Evolutionary conservation across 2,113 vertebrate genomes (phyloP).

Genomic region (Hyperopisus bebe): DNA sequence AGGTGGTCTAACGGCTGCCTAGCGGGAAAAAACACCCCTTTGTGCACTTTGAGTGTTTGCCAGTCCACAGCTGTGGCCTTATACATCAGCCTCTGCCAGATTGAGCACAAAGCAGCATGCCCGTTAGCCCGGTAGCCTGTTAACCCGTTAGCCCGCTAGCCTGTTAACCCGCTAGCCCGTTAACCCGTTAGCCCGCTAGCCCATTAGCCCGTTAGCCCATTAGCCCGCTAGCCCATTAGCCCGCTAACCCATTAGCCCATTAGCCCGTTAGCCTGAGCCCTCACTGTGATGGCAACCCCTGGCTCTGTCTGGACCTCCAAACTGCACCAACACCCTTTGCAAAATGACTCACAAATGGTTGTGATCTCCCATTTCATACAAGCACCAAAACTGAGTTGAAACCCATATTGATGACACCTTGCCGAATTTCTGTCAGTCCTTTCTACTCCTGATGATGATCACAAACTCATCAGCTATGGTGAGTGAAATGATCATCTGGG

Average conservation of each 20-base stretch:
- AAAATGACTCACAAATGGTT: neutral
- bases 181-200: too few relatives aligned
- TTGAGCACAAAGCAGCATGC: neutral
- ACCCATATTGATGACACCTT: neutral
- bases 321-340: neutral
- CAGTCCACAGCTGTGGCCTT: neutral
- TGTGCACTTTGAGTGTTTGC: neutral
- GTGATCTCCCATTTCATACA: neutral
- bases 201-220: too few relatives aligned
- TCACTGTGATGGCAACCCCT: neutral
- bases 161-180: fast-evolving
- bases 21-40: neutral
- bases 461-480: neutral
- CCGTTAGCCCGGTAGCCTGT: neutral
- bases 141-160: too few relatives aligned
- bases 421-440: neutral
- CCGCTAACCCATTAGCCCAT: too few relatives aligned
- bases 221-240: too few relatives aligned
- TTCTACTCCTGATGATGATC: neutral
- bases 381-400: neutral
- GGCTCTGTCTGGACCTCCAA: neutral
- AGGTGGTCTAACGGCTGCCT: neutral
- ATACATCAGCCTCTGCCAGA: neutral
- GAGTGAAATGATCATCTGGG: neutral
- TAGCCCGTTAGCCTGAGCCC: neutral